Evolutionary conservation across 2,113 vertebrate genomes (phyloP), one percentile per base, ranked within the genome.

Genomic region (Panthera leo): DNA sequence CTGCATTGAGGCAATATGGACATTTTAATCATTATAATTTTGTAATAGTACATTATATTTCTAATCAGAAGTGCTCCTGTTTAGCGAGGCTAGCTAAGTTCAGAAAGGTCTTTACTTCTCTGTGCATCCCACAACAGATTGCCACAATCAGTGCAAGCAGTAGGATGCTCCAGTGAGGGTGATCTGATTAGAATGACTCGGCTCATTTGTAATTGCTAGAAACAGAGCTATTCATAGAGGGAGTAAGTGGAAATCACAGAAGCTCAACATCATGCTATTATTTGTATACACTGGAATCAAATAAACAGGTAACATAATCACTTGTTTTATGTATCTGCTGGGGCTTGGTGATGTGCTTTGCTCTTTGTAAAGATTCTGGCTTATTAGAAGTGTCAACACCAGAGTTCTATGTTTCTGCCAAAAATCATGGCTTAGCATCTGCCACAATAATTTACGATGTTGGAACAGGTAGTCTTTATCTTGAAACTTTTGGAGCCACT

Each of bases 371-470:
- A 31, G 79, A 18, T 27, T 70, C 16, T 27, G 0, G 11, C 61
- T 96, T 93, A 91, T 87, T 85, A 82, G 34, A 93, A 93, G 93
- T 93, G 13, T 13, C 97, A 98, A 95, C 86, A 96, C 51, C 25
- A 95, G 87, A 31, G 91, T 13, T 89, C 3, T 85, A 13, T 82
- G 80, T 70, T 71, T 84, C 65, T 97, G 92, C 68, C 95, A 96
- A 86, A 97, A 89, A 95, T 98, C 88, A 92, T 79, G 68, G 45
- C 31, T 51, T 90, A 97, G 42, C 94, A 98, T 97, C 95, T 98
- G 93, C 78, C 78, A 94, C 78, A 96, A 42, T 94, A 92, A 96
- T 98, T 97, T 96, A 78, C 19, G 19, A 91, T 97, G 36, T 0
- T 96, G 83, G 61, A 98, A 76, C 10, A 96, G 18, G 3, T 79